Conservation (phyloP, 2,888 invertebrate genomes). For the Anagyrus pseudococci region DNA sequence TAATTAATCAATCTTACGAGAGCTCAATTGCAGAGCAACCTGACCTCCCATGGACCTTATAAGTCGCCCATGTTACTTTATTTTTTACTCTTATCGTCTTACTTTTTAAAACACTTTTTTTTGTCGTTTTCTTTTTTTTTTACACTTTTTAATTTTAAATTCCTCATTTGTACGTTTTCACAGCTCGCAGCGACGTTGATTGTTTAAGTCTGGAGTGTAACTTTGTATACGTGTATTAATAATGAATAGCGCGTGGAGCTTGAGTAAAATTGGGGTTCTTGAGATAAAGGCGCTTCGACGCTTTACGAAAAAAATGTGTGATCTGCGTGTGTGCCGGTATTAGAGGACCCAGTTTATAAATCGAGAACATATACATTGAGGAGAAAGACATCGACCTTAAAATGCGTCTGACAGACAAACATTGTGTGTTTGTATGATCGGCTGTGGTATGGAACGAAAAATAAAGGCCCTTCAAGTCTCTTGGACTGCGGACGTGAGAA, state of each 20-base stretch:
- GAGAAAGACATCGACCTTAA: slow-evolving; percentile 17
- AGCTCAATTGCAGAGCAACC: slow-evolving; percentile 20
- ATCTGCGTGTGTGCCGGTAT: too few species aligned
- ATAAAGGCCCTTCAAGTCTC: slow-evolving; percentile 4
- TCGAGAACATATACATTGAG: not conserved
- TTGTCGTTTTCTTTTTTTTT: slow-evolving; percentile 7
- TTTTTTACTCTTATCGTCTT: slow-evolving; percentile 2
- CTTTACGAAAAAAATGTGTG: slow-evolving; percentile 8
- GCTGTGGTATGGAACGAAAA: slow-evolving; percentile 3
- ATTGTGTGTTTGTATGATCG: not conserved
- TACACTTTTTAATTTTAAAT: slow-evolving; percentile 16
- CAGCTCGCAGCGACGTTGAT: slow-evolving; percentile 37
- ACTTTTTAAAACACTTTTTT: slow-evolving; percentile 15
- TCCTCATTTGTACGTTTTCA: slow-evolving; percentile 37
- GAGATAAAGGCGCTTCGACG: not conserved
- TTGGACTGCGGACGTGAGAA: slow-evolving; percentile 11
- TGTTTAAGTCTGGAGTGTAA: slow-evolving; percentile 27
- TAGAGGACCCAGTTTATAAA: too few species aligned
- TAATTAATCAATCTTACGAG: slow-evolving; percentile 22
- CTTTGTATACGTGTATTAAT: slow-evolving; percentile 13
- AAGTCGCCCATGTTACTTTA: not conserved
- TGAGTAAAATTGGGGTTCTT: slow-evolving; percentile 2
- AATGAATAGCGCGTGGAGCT: too few species aligned
- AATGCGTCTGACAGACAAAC: not conserved
- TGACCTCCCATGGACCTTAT: too few species aligned